Evolutionary conservation across 2,113 vertebrate genomes (phyloP), one percentile per base, ranked within the genome.

Genomic region (Ia io): DNA sequence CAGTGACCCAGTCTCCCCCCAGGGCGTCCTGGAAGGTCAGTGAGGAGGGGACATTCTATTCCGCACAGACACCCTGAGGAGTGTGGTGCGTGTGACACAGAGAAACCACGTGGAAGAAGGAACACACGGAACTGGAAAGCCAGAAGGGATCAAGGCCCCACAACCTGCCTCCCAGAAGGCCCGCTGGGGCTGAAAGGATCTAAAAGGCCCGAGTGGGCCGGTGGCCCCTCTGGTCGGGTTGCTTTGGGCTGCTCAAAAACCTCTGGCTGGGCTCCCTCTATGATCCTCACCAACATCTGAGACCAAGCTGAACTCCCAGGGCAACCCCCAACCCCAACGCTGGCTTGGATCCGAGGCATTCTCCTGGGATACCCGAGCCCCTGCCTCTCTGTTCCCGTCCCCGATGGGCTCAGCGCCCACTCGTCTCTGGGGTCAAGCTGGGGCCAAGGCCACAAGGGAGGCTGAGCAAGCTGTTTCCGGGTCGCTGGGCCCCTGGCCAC

Each of bases 141-240:
- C 40, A 28, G 37, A n/a, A 61, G 65, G 53, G 5, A 49, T 49
- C n/a, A 16, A 35, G n/a, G n/a, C n/a, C 25, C 18, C 17, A 5
- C 65, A 23, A 11, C 30, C 11, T 6, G 74, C 10, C 49, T 42
- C n/a, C 53, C 71, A 8, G 82, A 47, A 28, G 3, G 23, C 13
- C 0, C 0, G 69, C 9, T 3, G 12, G 25, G 37, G 40, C 59
- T 18, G 0, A 69, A 16, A 11, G 80, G 69, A n/a, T 2, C 67
- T 40, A n/a, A 14, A 12, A 6, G 61, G 82, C 82, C 93, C 32
- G 84, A 42, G 6, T 28, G 11, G 47, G 42, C 9, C 9, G 10
- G 2, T 20, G 22, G 5, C n/a, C 49, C n/a, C 44, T 44, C 76
- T 2, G 25, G 56, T 59, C 37, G 40, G 37, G 40, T 12, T 28